Evolutionary conservation across 2,888 invertebrate species (phyloP).

Genomic region (Mythimna lalbum): DNA sequence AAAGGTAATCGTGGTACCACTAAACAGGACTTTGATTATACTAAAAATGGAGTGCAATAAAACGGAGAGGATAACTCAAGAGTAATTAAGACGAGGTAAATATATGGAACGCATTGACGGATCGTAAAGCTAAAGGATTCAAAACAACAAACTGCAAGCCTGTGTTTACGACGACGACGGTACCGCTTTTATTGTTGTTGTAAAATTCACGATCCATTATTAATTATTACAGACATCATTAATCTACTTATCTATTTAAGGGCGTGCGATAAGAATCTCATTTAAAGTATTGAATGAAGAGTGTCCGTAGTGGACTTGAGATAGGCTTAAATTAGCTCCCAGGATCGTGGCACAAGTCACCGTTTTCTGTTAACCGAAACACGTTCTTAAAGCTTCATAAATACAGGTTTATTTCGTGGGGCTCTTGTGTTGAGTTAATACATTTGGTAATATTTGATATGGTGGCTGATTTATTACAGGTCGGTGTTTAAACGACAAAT

Average conservation of each 20-base stretch:
- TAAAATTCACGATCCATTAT: slow-evolving; percentile 91
- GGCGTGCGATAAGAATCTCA: slow-evolving; percentile 90
- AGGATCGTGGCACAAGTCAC: slow-evolving; percentile 56
- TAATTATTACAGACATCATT: slow-evolving; percentile 91
- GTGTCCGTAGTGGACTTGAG: slow-evolving; percentile 89
- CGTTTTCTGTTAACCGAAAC: slow-evolving; percentile 41
- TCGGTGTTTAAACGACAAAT: slow-evolving; percentile 91
- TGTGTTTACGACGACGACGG: slow-evolving; percentile 86
- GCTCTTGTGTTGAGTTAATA: slow-evolving; percentile 53
- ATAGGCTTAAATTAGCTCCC: slow-evolving; percentile 87
- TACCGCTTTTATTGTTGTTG: slow-evolving; percentile 90
- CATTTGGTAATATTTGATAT: slow-evolving; percentile 62
- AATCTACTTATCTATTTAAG: slow-evolving; percentile 91
- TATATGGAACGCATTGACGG: slow-evolving; percentile 88
- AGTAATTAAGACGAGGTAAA: slow-evolving; percentile 89
- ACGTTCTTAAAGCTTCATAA: slow-evolving; percentile 40
- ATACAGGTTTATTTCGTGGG: slow-evolving; percentile 53
- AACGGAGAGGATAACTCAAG: slow-evolving; percentile 81
- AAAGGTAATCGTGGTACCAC: slow-evolving; percentile 69
- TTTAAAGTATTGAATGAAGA: slow-evolving; percentile 91
- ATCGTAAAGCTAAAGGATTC: slow-evolving; percentile 88
- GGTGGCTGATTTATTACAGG: slow-evolving; percentile 90
- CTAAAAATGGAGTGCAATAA: slow-evolving; percentile 84
- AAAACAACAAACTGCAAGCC: slow-evolving; percentile 88
- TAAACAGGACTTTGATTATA: slow-evolving; percentile 77